Evolutionary conservation across 2,113 vertebrate genomes (phyloP).

Genomic region (Lepus timidus): DNA sequence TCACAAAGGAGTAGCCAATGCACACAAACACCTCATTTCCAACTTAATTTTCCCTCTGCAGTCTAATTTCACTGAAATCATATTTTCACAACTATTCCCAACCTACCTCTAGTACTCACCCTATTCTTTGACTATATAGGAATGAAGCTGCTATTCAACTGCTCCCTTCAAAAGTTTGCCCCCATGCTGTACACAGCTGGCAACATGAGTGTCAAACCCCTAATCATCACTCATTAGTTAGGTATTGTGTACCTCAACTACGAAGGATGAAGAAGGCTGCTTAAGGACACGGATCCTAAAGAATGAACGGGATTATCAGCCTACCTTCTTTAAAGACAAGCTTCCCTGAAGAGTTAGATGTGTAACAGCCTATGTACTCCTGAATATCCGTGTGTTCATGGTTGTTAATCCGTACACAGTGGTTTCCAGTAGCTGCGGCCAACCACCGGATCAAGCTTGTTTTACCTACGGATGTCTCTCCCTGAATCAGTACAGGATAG

Average conservation of each 20-base stretch:
- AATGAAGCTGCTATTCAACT: not conserved
- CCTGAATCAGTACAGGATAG: conserved; percentile 97
- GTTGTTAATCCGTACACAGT: conserved; percentile 98
- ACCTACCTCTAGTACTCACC: not conserved
- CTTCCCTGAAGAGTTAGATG: conserved; percentile 94
- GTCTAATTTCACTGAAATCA: conserved; percentile 42
- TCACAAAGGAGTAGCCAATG: not conserved
- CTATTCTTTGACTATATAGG: conserved; percentile 6
- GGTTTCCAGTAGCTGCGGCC: conserved; percentile 95
- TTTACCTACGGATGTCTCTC: conserved; percentile 98
- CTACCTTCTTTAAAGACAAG: conserved; percentile 96
- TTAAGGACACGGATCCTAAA: not conserved
- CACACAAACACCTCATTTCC: not conserved
- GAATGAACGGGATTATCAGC: not conserved
- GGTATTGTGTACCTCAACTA: not conserved
- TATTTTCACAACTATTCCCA: not conserved
- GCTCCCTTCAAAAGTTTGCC: conserved; percentile 6
- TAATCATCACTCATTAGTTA: not conserved
- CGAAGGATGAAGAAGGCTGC: not conserved
- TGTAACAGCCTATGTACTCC: conserved; percentile 98
- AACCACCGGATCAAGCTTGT: conserved; percentile 97
- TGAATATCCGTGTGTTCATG: conserved; percentile 99
- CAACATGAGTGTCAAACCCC: not conserved
- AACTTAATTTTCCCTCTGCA: not conserved
- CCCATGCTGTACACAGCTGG: not conserved